Conservation (phyloP, 2,888 invertebrate genomes). For the Emmelina monodactyla region DNA sequence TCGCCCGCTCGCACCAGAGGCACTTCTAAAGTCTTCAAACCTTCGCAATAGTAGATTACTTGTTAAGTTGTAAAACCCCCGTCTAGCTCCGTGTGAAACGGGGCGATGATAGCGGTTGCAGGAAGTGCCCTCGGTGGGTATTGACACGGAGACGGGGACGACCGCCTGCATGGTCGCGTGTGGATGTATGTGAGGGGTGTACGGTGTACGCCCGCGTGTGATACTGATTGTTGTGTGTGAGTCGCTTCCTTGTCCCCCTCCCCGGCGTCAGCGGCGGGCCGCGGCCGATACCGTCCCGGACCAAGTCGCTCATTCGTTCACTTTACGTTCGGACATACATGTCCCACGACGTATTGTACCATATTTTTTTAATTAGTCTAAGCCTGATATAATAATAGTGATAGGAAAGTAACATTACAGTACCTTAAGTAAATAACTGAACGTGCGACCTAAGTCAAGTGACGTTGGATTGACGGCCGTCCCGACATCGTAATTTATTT, state of each 20-base stretch:
- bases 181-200: constrained; percentile 43
- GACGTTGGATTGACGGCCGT: constrained; percentile 63
- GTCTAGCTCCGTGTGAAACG: constrained; percentile 45
- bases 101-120: constrained; percentile 53
- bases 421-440: constrained; percentile 64
- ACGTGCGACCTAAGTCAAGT: constrained; percentile 65
- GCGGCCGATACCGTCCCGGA: constrained; percentile 50
- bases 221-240: constrained; percentile 26
- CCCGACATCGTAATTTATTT: constrained; percentile 66
- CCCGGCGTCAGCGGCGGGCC: constrained; percentile 48
- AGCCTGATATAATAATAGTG: constrained; percentile 56
- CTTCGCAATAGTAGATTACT: constrained; percentile 63
- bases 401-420: constrained; percentile 57
- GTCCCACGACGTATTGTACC: constrained; percentile 58
- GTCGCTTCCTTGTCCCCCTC: constrained; percentile 63
- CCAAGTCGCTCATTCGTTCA: constrained; percentile 62
- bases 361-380: constrained; percentile 56
- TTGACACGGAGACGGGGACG: constrained; percentile 60
- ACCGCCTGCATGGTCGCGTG: constrained; percentile 50
- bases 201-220: constrained; percentile 27
- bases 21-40: constrained; percentile 51
- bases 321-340: constrained; percentile 52
- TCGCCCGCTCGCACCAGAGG: constrained; percentile 75
- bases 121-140: constrained; percentile 43
- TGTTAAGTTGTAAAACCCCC: constrained; percentile 54